A percentile compares a stretch with the other conserved stretches of the same genome.
Conservation (phyloP, 1,140 invertebrate genomes). For the Scylla paramamosain region DNA sequence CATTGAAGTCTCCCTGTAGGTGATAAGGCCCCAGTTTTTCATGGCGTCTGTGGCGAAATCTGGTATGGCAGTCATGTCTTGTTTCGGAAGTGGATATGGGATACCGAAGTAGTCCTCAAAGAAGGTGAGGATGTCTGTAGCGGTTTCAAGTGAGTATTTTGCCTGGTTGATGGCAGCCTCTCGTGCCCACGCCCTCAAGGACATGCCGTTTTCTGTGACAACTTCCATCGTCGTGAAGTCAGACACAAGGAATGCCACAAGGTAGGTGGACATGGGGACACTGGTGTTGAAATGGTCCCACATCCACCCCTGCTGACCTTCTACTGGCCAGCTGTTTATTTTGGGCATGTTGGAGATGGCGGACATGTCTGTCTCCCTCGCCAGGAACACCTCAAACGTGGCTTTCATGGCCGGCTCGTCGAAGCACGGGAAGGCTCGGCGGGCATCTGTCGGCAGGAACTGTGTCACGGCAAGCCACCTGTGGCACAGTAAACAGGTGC, state of each 20-base stretch:
- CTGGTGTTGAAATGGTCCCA: conserved; percentile 58
- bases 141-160: conserved; percentile 84
- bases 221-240: neutral
- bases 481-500: too few species aligned
- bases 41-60: conserved; percentile 84
- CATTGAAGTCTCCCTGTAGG: conserved; percentile 83
- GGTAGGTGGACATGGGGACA: conserved; percentile 52
- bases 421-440: conserved; percentile 52
- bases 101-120: too few species aligned
- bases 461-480: conserved; percentile 37
- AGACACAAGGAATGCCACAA: conserved; percentile 35
- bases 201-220: neutral
- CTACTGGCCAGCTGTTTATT: conserved; percentile 1
- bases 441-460: conserved; percentile 40
- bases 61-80: conserved; percentile 94
- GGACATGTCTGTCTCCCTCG: too few species aligned
- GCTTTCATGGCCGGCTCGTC: conserved; percentile 41
- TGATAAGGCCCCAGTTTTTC: conserved; percentile 86
- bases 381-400: conserved; percentile 33
- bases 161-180: conserved; percentile 90
- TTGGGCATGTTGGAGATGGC: too few species aligned
- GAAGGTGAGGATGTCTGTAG: conserved; percentile 84
- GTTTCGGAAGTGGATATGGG: conserved; percentile 86
- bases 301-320: conserved; percentile 27
- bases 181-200: conserved; percentile 88